A percentile compares a stretch with the other conserved stretches of the same genome.
Conservation (phyloP, 1,140 invertebrate genomes). For the Cyclargus thomasi region DNA sequence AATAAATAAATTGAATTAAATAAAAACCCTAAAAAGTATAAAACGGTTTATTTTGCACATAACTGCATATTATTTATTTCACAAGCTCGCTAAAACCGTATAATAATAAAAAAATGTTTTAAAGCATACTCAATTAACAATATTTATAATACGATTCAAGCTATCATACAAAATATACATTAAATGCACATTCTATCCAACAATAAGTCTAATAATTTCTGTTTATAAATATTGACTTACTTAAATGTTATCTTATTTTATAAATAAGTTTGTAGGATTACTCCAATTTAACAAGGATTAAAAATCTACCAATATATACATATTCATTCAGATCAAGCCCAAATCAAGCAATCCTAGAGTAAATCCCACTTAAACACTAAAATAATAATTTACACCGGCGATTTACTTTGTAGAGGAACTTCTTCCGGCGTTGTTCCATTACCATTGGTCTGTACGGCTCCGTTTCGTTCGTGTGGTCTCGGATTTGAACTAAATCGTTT, state of each 20-base stretch:
- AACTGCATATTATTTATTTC: not conserved
- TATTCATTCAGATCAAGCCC: conserved; percentile 58
- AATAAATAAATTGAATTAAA: not conserved
- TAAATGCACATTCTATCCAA: not conserved
- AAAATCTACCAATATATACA: conserved; percentile 20
- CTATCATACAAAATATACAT: not conserved
- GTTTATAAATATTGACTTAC: not conserved
- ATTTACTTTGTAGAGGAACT: conserved; percentile 63
- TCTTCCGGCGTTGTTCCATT: conserved; percentile 61
- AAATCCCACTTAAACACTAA: conserved; percentile 19
- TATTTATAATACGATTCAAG: not conserved
- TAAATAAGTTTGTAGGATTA: conserved; percentile 19
- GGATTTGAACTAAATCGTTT: conserved; percentile 59
- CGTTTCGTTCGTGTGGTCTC: conserved; percentile 42
- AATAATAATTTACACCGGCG: conserved; percentile 43
- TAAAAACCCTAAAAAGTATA: not conserved
- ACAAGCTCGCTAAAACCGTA: not conserved
- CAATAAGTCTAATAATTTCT: not conserved
- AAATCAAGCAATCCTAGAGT: conserved; percentile 30
- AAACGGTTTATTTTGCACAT: not conserved
- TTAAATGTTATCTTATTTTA: conserved; percentile 3
- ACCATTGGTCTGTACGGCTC: conserved; percentile 28
- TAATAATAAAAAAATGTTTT: too few species aligned
- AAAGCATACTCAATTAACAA: too few species aligned
- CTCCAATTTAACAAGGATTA: not conserved